Base-by-base conservation (phyloP, 1,140 invertebrate genomes). In the Drosophila repletoides region DNA sequence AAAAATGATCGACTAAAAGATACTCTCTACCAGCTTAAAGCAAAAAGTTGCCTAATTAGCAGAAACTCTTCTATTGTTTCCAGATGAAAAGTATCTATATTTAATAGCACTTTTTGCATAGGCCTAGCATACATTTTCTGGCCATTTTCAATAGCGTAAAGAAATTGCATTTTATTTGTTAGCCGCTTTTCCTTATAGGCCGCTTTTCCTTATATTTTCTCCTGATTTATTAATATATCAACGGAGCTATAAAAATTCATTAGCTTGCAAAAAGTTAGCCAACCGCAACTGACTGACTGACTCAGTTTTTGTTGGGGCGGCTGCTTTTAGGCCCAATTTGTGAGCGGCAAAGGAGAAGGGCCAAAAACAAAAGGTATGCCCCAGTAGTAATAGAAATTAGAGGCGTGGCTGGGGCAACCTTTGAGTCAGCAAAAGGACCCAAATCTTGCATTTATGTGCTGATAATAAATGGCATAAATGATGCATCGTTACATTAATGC, bases 401-500 rank as follows among this genome's bases (percentile, higher is more conserved):
- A 34, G 64, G 15, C 61, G 45, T 70, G 53, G 67, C 31, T 10
- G 1, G 2, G 17, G 10, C 28, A 67, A 63, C 49, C 51, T 51
- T 56, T 34, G 26, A 51, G 61, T 52, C 60, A 51, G 43, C 41
- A 68, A n/a, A n/a, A n/a, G 29, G 38, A 63, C 58, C 55, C 65
- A 74, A 84, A 83, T 79, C 74, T 72, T 68, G 51, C 74, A 79
- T 86, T 86, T 72, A 86, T 76, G 68, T 52, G 38, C 63, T 68
- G 81, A 84, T 84, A 86, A 86, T 84, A 86, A 84, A 84, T 86
- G 80, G 74, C 80, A 84, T 86, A 75, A 84, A 84, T 84, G 80
- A 84, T 84, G 80, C 80, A 84, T 86, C 80, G 68, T 86, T 84
- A 86, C 72, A 80, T 80, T 84, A 84, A 84, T 84, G 80, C 72